phyloP scores from a whole-genome alignment of 1,140 invertebrate genomes.

The Drosophila fuyamai region DNA sequence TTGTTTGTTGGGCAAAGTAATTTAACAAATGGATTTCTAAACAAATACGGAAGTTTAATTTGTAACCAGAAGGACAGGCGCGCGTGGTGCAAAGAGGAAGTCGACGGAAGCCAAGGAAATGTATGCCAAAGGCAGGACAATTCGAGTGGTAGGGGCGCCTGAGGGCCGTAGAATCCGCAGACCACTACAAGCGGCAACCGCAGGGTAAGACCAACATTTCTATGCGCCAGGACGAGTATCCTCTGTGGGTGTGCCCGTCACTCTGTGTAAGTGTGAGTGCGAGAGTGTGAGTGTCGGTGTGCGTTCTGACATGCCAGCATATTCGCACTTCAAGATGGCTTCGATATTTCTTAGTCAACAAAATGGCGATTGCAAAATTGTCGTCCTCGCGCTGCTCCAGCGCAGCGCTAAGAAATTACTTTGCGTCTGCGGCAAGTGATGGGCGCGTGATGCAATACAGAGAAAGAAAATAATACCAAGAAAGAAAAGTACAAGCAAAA shows the following conservation, averaged over 20 bases:
- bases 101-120: conserved; percentile 73
- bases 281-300: conserved; percentile 9
- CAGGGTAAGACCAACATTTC: conserved; percentile 59
- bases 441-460: conserved; percentile 20
- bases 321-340: conserved; percentile 81
- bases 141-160: conserved; percentile 4
- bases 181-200: conserved; percentile 72
- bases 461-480: not conserved
- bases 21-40: conserved; percentile 84
- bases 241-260: conserved; percentile 32
- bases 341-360: conserved; percentile 83
- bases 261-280: not conserved
- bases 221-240: conserved; percentile 40
- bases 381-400: conserved; percentile 53
- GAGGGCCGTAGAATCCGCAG: conserved; percentile 46
- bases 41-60: conserved; percentile 84
- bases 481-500: too few relatives aligned
- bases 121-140: conserved; percentile 73
- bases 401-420: conserved; percentile 52
- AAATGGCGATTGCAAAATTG: conserved; percentile 82
- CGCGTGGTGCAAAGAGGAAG: conserved; percentile 43
- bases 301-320: conserved; percentile 63
- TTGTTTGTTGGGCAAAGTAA: conserved; percentile 70
- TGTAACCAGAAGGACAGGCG: conserved; percentile 81
- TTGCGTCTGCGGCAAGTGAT: conserved; percentile 23